Evolutionary conservation across 2,797 vertebrate species (phyloP), one percentile per base, ranked within the genome.

Genomic region (Decapterus maruadsi): DNA sequence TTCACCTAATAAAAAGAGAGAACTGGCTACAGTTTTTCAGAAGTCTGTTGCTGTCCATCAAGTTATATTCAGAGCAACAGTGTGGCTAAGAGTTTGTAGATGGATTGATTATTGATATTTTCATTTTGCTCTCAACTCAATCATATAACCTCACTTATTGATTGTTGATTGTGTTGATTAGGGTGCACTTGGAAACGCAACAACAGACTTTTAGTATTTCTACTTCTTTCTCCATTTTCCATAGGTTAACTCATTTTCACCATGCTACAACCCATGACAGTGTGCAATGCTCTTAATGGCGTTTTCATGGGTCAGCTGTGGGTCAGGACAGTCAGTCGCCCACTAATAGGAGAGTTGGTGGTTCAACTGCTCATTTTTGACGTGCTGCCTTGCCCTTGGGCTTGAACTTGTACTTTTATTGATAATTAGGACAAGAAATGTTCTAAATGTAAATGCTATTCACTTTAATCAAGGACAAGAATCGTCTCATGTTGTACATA

Each of bases 401-500:
- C 43, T 36, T 36, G 34, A 8, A 36, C 34, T 36, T 34, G 31
- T 34, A 7, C 31, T 34, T 26, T 36, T 36, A 8, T 36, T 36
- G 6, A 36, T 36, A 36, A 36, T 36, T 43, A 43, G 42, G 13
- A 14, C 42, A 13, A 43, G 42, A 5, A 43, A 43, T 14, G 13
- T 43, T 7, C 34, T 36, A 8, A 36, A 43, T 4, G 14, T 17
- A 46, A 46, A 7, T 46, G 16, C 14, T 17, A 14, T 46, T 16
- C 43, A 19, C 17, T 46, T 17, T 17, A 4, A 17, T 46, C 43
- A 46, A 50, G 12, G 22, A 36, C 75, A 68, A n/a, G 14, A 29
- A 55, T 2, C 13, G 55, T 84, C 76, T 63, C 68, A 75, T 82
- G 75, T 78, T 40, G 14, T 26, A 31, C 20, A 60, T 65, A 40